These are phyloP conservation scores for Nemotelus pantherinus DNA, from an alignment of 2,888 invertebrate species.

Conservation along the genomic window DNA sequence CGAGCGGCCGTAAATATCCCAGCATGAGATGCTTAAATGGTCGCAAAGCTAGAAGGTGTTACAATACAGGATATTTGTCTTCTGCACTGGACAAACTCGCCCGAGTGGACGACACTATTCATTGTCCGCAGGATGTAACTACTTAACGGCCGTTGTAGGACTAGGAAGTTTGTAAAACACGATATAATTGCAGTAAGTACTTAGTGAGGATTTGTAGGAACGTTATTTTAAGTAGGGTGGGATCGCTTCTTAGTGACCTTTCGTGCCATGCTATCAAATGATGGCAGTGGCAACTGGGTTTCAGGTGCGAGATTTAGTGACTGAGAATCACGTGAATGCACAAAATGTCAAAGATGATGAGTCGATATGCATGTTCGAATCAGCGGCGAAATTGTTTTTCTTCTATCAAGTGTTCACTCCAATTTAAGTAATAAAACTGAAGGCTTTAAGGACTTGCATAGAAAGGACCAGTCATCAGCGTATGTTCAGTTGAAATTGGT, in stretches of 20 bases:
- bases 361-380: too few relatives aligned
- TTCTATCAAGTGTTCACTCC: too few relatives aligned
- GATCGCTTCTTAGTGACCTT: conserved; percentile 9
- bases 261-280: not conserved
- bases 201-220: conserved; percentile 38
- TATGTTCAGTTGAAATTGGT: conserved; percentile 54
- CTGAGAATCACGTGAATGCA: too few relatives aligned
- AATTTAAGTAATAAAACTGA: too few relatives aligned
- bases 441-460: not conserved
- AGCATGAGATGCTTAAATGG: conserved; percentile 21
- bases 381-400: too few relatives aligned
- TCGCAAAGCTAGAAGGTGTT: not conserved
- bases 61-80: not conserved
- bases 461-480: not conserved
- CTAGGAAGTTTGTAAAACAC: conserved; percentile 29
- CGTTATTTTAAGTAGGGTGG: conserved; percentile 32
- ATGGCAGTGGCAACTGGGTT: not conserved
- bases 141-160: not conserved
- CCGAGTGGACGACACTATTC: not conserved
- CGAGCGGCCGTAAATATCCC: conserved; percentile 8
- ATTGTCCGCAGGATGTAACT: not conserved
- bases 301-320: too few relatives aligned
- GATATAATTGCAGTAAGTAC: conserved; percentile 31
- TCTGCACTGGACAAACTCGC: conserved; percentile 1
- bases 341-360: too few relatives aligned